These are phyloP conservation scores for Matsumyia berberina DNA, from an alignment of 2,888 invertebrate genomes.

Conservation along the genomic window DNA sequence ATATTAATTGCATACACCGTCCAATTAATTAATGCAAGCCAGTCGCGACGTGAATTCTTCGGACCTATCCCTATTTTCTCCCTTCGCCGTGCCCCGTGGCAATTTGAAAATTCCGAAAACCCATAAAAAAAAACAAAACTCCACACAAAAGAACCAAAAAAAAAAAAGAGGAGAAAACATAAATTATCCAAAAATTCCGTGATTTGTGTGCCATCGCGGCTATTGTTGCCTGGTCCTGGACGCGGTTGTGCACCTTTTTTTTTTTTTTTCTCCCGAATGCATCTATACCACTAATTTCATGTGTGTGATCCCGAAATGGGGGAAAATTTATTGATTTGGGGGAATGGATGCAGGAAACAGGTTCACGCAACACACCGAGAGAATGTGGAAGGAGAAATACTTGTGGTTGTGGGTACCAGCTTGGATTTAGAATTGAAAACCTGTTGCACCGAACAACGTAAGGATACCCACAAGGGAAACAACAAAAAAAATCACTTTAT, in stretches of 20 bases:
- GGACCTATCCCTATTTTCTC: slow-evolving; percentile 43
- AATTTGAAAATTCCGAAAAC: neutral
- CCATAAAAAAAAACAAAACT: slow-evolving; percentile 14
- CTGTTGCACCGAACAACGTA: slow-evolving; percentile 45
- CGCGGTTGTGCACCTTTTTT: slow-evolving; percentile 33
- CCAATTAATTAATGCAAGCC: slow-evolving; percentile 58
- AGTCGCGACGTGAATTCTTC: slow-evolving; percentile 10
- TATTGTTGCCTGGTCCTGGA: slow-evolving; percentile 54
- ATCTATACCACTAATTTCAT: slow-evolving; percentile 25
- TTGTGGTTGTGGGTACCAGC: neutral
- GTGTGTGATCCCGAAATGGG: slow-evolving; percentile 31
- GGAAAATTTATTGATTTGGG: slow-evolving; percentile 60
- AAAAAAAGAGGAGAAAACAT: slow-evolving; percentile 18
- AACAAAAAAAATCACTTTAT: slow-evolving; percentile 24
- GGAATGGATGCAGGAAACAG: slow-evolving; percentile 47
- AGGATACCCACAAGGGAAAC: slow-evolving; percentile 9
- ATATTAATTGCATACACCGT: slow-evolving; percentile 41
- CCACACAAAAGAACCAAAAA: slow-evolving; percentile 15
- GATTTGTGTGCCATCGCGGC: slow-evolving; percentile 55
- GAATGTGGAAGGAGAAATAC: neutral
- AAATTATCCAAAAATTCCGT: slow-evolving; percentile 46
- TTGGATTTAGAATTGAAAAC: slow-evolving; percentile 33
- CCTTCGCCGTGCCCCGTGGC: neutral
- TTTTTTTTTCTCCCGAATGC: neutral
- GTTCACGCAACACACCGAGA: slow-evolving; percentile 26